These are phyloP conservation scores for Drosophila kohkoa DNA, from an alignment of 1,140 invertebrate genomes.

Conservation along the genomic window DNA sequence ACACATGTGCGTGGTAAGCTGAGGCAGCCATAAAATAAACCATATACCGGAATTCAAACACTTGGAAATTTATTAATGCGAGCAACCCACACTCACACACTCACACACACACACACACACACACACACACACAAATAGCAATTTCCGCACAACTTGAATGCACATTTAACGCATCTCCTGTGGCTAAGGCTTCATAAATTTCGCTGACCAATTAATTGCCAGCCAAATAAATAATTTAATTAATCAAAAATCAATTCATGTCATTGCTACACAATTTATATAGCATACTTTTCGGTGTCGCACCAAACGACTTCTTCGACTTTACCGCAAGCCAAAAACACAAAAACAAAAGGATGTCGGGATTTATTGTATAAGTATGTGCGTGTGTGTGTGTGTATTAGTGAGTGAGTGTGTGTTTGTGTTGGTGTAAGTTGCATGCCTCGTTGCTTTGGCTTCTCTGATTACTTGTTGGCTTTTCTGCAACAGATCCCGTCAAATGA, in stretches of 20 bases:
- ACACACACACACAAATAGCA: background rate
- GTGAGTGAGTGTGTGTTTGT: constrained; percentile 12
- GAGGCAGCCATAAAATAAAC: constrained; percentile 68
- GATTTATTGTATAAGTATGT: constrained; percentile 32
- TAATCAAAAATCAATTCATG: constrained; percentile 58
- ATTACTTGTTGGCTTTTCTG: constrained; percentile 35
- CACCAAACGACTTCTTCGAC: background rate
- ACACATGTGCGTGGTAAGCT: constrained; percentile 61
- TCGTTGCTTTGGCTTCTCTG: constrained; percentile 65
- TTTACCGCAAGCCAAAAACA: constrained; percentile 16
- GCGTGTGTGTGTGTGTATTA: constrained; percentile 28
- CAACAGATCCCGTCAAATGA: constrained; percentile 67
- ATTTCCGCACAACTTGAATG: constrained; percentile 45
- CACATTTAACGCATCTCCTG: constrained; percentile 54
- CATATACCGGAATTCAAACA: constrained; percentile 60
- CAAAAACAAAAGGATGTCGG: constrained; percentile 50
- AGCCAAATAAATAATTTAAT: constrained; percentile 65
- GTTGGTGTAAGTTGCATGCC: constrained; percentile 52
- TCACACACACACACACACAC: background rate
- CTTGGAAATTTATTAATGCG: constrained; percentile 77
- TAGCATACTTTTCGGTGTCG: background rate
- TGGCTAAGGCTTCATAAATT: constrained; percentile 39
- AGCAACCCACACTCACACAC: background rate
- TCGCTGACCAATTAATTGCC: constrained; percentile 54
- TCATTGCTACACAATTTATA: constrained; percentile 12